Conservation (phyloP, 1,140 invertebrate species). For the Lepeophtheirus salmonis region DNA sequence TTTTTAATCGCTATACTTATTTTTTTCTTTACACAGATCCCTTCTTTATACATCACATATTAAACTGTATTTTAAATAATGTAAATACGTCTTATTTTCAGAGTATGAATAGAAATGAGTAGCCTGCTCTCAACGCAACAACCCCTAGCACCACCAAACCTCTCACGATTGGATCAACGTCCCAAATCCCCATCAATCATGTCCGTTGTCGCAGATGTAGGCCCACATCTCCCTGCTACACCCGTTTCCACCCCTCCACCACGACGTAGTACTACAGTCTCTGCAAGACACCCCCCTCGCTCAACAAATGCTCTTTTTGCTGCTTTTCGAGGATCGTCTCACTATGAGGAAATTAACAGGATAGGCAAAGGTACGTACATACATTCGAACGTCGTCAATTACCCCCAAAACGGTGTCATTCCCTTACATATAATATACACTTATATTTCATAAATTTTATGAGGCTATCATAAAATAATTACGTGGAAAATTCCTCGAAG, state of each 20-base stretch:
- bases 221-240: background rate
- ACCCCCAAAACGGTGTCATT: background rate
- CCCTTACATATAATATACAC: too few species aligned
- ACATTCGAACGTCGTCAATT: background rate
- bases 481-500: too few species aligned
- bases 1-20: too few species aligned
- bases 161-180: background rate
- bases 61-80: too few species aligned
- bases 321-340: slow-evolving; percentile 9
- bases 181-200: background rate
- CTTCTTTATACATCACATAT: too few species aligned
- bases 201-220: background rate
- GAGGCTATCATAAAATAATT: too few species aligned
- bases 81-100: too few species aligned
- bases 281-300: background rate
- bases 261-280: too few species aligned
- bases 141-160: background rate
- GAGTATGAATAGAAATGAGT: too few species aligned
- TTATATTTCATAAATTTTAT: too few species aligned
- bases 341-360: slow-evolving; percentile 21
- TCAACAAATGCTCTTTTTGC: background rate
- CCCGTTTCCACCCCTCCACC: background rate
- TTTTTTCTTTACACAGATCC: too few species aligned
- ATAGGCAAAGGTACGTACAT: slow-evolving; percentile 22
- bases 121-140: background rate